phyloP scores from a whole-genome alignment of 2,797 vertebrate species.

The Pseudocheirus occidentalis region DNA sequence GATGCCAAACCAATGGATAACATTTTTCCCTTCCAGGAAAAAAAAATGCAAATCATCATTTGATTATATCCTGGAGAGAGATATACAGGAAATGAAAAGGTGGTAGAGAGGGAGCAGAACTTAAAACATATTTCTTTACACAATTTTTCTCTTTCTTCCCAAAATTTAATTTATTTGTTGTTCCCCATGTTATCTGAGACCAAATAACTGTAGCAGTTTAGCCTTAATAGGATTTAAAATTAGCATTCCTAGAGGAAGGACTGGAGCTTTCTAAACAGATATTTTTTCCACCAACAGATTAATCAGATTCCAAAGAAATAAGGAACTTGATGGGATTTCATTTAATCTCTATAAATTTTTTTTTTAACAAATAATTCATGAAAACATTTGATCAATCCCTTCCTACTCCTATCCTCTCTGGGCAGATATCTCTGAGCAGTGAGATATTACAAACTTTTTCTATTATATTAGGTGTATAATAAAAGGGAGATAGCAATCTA shows the following conservation, averaged over 20 bases:
- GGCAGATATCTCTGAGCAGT: not conserved
- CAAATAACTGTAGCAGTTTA: too few relatives aligned
- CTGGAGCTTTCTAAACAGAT: not conserved
- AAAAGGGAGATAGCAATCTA: not conserved
- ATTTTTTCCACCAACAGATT: not conserved
- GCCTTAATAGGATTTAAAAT: too few relatives aligned
- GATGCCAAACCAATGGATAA: not conserved
- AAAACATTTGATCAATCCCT: not conserved
- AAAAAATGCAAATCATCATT: not conserved
- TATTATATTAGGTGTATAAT: not conserved
- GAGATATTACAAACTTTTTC: not conserved
- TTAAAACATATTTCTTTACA: not conserved
- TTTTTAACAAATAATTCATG: not conserved
- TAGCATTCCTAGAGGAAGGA: not conserved
- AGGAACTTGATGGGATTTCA: not conserved
- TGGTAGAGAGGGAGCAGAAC: not conserved
- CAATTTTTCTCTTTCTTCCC: too few relatives aligned
- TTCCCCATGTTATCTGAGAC: not conserved
- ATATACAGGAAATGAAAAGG: not conserved
- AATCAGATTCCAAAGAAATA: not conserved
- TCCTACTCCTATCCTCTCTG: too few relatives aligned
- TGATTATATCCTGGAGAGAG: not conserved
- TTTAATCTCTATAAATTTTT: not conserved
- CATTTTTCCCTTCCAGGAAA: not conserved
- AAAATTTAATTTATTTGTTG: not conserved